Conservation (phyloP, 2,888 invertebrate species). For the Cremastinae sp. region DNA sequence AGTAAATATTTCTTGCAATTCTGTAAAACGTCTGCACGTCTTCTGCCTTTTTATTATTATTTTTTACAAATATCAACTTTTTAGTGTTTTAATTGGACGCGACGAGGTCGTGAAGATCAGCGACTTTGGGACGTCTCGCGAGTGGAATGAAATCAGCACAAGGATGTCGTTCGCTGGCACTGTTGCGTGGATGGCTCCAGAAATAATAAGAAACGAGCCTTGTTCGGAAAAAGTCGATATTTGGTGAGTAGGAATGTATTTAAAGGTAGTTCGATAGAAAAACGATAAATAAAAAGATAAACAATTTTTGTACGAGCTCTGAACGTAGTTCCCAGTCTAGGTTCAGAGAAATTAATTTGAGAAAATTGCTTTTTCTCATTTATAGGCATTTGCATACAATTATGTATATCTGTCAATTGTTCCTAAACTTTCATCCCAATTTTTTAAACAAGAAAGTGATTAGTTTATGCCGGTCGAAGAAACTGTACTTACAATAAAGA, state of each 20-base stretch:
- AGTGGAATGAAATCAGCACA: slow-evolving; percentile 96
- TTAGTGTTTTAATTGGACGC: slow-evolving; percentile 91
- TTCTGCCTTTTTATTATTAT: slow-evolving; percentile 7
- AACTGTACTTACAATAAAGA: too few relatives aligned
- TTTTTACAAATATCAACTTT: slow-evolving; percentile 65
- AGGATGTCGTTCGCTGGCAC: slow-evolving; percentile 99
- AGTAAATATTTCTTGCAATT: slow-evolving; percentile 85
- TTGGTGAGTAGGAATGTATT: slow-evolving; percentile 84
- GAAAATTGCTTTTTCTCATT: too few relatives aligned
- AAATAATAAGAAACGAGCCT: slow-evolving; percentile 97
- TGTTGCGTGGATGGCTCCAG: slow-evolving; percentile 99
- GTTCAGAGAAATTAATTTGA: too few relatives aligned
- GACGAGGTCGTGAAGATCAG: slow-evolving; percentile 95
- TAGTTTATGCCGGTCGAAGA: too few relatives aligned
- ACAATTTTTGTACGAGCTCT: too few relatives aligned
- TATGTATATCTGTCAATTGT: too few relatives aligned
- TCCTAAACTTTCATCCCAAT: too few relatives aligned
- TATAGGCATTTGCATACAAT: too few relatives aligned
- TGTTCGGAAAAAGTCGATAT: slow-evolving; percentile 99
- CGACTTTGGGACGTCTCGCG: slow-evolving; percentile 97
- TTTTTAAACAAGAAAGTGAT: too few relatives aligned
- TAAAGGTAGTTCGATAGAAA: background rate
- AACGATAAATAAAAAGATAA: background rate
- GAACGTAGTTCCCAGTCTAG: too few relatives aligned
- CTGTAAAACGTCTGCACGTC: background rate